phyloP scores from a whole-genome alignment of 2,797 vertebrate species.

The Coendou prehensilis region DNA sequence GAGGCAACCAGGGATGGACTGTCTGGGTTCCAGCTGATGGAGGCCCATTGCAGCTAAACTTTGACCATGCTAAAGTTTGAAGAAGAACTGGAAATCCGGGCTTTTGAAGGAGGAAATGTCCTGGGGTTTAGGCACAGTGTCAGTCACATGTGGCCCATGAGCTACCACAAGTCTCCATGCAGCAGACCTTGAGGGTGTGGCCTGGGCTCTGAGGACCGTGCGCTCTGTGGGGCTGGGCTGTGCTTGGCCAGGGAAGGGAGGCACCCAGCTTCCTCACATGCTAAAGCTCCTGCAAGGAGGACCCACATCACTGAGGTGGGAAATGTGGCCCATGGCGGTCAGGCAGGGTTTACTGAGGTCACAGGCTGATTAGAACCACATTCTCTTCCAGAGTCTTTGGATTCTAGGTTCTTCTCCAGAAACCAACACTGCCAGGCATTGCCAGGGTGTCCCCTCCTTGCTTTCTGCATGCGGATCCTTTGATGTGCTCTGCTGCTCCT shows the following conservation, averaged over 20 bases:
- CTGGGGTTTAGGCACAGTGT: neutral
- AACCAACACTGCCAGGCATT: neutral
- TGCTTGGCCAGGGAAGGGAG: neutral
- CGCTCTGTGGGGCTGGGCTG: neutral
- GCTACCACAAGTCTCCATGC: neutral
- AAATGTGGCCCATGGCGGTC: neutral
- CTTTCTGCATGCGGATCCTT: neutral
- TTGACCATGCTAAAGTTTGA: neutral
- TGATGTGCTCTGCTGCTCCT: neutral
- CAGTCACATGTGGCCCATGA: neutral
- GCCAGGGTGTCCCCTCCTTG: neutral
- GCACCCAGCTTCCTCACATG: accelerated
- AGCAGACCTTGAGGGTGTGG: neutral
- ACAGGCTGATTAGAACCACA: neutral
- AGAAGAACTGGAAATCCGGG: neutral
- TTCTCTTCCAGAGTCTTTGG: neutral
- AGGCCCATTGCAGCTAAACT: too few species aligned
- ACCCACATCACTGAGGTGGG: accelerated
- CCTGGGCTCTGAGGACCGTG: neutral
- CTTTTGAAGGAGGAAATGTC: neutral
- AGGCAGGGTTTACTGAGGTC: neutral
- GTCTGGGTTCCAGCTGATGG: neutral
- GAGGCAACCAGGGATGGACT: neutral
- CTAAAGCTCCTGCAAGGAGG: neutral
- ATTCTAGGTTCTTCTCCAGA: neutral